Conservation (phyloP, 2,888 invertebrate genomes). For the Gastracanthus pulcherrimus region DNA sequence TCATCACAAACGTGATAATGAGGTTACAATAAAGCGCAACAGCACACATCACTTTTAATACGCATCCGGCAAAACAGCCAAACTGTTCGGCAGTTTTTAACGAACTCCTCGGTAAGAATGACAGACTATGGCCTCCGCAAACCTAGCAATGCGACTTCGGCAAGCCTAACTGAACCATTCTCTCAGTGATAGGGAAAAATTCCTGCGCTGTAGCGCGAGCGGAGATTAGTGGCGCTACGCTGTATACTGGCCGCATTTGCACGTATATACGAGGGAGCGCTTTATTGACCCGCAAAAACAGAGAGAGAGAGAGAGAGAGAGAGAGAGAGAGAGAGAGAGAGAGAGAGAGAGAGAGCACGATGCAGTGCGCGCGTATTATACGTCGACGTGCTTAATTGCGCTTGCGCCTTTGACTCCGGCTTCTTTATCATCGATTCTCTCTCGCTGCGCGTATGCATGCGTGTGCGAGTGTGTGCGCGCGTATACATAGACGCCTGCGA, state of each 20-base stretch:
- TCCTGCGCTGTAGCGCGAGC: too few relatives aligned
- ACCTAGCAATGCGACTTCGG: too few relatives aligned
- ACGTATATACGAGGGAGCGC: too few relatives aligned
- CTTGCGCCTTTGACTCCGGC: constrained; percentile 8
- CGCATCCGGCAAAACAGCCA: too few relatives aligned
- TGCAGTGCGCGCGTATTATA: background rate
- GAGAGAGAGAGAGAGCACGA: background rate
- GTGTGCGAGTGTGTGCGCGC: background rate
- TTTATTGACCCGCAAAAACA: constrained; percentile 25
- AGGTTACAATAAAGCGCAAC: too few relatives aligned
- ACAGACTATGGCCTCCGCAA: too few relatives aligned
- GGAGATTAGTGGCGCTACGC: constrained; percentile 7
- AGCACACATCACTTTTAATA: too few relatives aligned
- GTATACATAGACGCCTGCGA: background rate
- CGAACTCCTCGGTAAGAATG: too few relatives aligned
- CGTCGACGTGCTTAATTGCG: constrained; percentile 21
- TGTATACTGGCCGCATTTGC: too few relatives aligned
- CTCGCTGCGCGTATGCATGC: background rate
- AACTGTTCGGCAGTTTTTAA: too few relatives aligned
- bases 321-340: background rate
- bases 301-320: background rate
- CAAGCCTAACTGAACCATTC: background rate
- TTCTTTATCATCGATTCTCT: constrained; percentile 34
- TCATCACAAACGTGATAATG: too few relatives aligned
- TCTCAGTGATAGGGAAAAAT: background rate